Conservation (phyloP, 1,140 invertebrate species). For the Drosophila kohkoa region DNA sequence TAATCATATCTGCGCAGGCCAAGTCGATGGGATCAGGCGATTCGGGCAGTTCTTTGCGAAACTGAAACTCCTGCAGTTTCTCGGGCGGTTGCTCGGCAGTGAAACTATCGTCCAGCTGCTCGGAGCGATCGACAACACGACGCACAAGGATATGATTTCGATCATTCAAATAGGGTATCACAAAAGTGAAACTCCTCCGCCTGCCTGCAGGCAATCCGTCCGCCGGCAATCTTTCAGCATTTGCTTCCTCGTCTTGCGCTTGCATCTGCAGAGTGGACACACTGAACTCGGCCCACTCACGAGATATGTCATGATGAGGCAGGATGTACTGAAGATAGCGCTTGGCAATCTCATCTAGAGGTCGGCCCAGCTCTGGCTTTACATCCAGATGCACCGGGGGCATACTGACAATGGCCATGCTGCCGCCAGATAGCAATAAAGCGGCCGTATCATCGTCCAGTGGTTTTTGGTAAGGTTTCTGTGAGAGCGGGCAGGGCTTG, state of each 20-base stretch:
- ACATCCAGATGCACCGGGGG: constrained; percentile 78
- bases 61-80: constrained; percentile 48
- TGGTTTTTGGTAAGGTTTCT: constrained; percentile 70
- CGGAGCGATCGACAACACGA: constrained; percentile 77
- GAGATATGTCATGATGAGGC: constrained; percentile 77
- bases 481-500: constrained; percentile 74
- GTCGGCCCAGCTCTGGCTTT: constrained; percentile 70
- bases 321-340: constrained; percentile 79
- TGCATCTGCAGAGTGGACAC: constrained; percentile 74
- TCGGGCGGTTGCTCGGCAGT: constrained; percentile 31
- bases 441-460: constrained; percentile 76
- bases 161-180: constrained; percentile 80
- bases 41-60: constrained; percentile 27
- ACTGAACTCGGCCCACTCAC: constrained; percentile 84
- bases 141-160: constrained; percentile 78
- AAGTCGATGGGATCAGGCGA: constrained; percentile 28
- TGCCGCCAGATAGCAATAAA: constrained; percentile 69
- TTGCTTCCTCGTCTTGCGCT: constrained; percentile 58
- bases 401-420: constrained; percentile 80
- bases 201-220: constrained; percentile 31
- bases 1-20: constrained; percentile 73
- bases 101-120: constrained; percentile 70
- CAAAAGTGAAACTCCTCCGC: constrained; percentile 74
- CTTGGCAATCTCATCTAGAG: constrained; percentile 77
- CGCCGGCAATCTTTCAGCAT: constrained; percentile 9